These are phyloP conservation scores for Brachylomia viminalis DNA, from an alignment of 2,888 invertebrate genomes.

Conservation along the genomic window DNA sequence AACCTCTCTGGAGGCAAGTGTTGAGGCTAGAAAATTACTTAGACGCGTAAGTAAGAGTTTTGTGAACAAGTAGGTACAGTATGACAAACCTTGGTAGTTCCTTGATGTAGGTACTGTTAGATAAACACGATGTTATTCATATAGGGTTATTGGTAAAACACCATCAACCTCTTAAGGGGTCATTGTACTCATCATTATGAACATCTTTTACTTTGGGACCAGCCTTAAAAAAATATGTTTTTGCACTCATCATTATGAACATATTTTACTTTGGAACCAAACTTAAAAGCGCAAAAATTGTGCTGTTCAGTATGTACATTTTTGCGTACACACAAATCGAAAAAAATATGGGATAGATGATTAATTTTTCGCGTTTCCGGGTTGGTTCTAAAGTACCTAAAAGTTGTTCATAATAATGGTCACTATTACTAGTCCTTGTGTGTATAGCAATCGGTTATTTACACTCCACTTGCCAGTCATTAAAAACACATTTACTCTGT, in stretches of 20 bases:
- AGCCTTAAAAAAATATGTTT: no score
- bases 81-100: neutral
- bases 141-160: no score
- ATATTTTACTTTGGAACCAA: neutral
- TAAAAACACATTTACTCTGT: neutral
- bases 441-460: neutral
- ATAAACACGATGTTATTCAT: neutral
- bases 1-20: conserved; percentile 35
- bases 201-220: no score
- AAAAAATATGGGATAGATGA: no score
- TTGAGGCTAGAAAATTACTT: conserved; percentile 13
- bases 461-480: neutral
- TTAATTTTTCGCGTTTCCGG: no score
- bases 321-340: no score
- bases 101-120: neutral
- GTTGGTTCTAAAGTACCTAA: no score
- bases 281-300: neutral
- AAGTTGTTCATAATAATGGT: no score
- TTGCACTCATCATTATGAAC: neutral
- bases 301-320: no score
- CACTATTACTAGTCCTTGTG: no score
- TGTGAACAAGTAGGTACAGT: neutral
- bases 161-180: no score
- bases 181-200: no score
- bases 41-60: neutral